These are phyloP conservation scores for Osmerus mordax DNA, from an alignment of 2,113 vertebrate species.

Conservation along the genomic window DNA sequence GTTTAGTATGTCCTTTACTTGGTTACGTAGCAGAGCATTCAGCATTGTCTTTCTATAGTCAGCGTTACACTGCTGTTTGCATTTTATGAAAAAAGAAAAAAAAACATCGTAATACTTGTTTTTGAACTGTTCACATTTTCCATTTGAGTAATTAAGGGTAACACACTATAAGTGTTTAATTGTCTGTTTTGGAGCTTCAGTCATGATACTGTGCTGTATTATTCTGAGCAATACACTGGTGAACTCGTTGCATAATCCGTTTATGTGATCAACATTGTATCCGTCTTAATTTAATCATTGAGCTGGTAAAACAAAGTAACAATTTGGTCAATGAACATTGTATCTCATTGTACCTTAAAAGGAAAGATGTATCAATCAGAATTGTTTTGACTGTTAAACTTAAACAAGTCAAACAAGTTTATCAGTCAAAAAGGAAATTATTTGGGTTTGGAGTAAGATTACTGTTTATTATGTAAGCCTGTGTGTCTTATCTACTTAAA, in stretches of 20 bases:
- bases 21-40: slow-evolving; percentile 43
- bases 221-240: neutral
- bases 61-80: slow-evolving; percentile 38
- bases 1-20: slow-evolving; percentile 27
- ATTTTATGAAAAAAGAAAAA: slow-evolving; percentile 15
- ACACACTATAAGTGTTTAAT: neutral
- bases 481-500: neutral
- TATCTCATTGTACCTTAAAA: too few species aligned
- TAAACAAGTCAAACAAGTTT: neutral
- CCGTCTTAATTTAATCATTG: neutral
- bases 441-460: neutral
- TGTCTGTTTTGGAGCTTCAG: neutral
- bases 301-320: neutral
- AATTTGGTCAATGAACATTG: too few species aligned
- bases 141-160: neutral
- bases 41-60: slow-evolving; percentile 48
- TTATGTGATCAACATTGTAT: neutral
- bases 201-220: neutral
- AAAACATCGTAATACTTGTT: neutral
- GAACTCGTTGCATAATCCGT: neutral
- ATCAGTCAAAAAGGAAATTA: neutral
- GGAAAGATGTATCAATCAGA: too few species aligned
- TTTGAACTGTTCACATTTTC: neutral
- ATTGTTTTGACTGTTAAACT: too few species aligned
- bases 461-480: neutral